Percentiles rank a stretch among this genome's conserved stretches.
These are phyloP conservation scores for Morone saxatilis DNA, from an alignment of 2,113 vertebrate genomes.

Conservation along the genomic window DNA sequence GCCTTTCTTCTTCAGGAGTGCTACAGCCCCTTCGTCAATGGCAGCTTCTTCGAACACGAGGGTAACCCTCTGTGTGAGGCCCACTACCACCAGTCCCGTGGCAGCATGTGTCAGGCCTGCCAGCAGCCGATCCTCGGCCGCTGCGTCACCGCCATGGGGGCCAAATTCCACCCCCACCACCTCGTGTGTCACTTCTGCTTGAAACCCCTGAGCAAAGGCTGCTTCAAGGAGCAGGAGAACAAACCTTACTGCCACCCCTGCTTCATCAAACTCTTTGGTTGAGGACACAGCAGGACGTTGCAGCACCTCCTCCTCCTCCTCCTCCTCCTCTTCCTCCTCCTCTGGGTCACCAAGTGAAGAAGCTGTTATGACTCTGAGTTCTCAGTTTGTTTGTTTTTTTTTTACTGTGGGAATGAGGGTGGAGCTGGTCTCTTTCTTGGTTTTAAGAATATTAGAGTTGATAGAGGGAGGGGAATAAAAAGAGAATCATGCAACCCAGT, in stretches of 20 bases:
- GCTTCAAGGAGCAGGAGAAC: slow-evolving; percentile 93
- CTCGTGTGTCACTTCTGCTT: slow-evolving; percentile 94
- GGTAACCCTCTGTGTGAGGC: slow-evolving; percentile 92
- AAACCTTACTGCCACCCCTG: slow-evolving; percentile 96
- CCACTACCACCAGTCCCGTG: slow-evolving; percentile 92
- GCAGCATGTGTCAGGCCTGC: slow-evolving; percentile 92
- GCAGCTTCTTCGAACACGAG: slow-evolving; percentile 93
- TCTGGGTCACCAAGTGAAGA: slow-evolving; percentile 23
- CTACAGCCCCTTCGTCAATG: slow-evolving; percentile 90
- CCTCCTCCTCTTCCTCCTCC: no score
- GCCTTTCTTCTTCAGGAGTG: slow-evolving; percentile 84
- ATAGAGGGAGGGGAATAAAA: slow-evolving; percentile 4
- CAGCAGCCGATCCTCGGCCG: slow-evolving; percentile 93
- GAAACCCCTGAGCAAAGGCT: slow-evolving; percentile 93
- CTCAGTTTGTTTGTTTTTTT: slow-evolving; percentile 28
- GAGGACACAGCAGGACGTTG: slow-evolving; percentile 37
- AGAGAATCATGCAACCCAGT: slow-evolving; percentile 17
- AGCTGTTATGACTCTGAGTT: slow-evolving; percentile 39
- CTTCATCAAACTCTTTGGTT: slow-evolving; percentile 91
- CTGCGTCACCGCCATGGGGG: slow-evolving; percentile 93
- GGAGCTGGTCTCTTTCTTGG: slow-evolving; percentile 72
- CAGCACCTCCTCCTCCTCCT: neutral
- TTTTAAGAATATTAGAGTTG: slow-evolving; percentile 42
- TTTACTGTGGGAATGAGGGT: slow-evolving; percentile 54
- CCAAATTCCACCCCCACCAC: slow-evolving; percentile 94